Conservation (phyloP, 2,888 invertebrate species). For the Troglohyphantes excavatus region DNA sequence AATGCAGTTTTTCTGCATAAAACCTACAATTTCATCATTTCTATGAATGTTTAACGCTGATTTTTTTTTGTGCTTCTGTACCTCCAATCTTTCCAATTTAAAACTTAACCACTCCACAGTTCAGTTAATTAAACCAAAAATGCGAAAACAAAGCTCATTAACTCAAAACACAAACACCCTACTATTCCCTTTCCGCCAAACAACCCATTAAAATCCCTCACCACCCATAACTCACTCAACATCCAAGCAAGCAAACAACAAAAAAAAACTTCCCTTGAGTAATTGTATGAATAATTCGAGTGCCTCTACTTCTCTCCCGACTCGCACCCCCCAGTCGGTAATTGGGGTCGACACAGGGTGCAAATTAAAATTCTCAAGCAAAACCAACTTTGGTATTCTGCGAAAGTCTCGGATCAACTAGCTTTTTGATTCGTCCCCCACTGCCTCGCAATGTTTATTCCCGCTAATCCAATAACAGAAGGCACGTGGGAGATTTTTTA, state of each 20-base stretch:
- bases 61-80: too few relatives aligned
- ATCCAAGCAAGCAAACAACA: not conserved
- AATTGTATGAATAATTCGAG: not conserved
- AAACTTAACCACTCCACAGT: too few relatives aligned
- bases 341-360: not conserved
- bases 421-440: not conserved
- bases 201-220: not conserved
- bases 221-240: not conserved
- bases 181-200: too few relatives aligned
- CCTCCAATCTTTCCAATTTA: too few relatives aligned
- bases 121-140: too few relatives aligned
- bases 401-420: not conserved
- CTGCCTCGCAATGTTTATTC: conserved; percentile 22
- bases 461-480: conserved; percentile 51
- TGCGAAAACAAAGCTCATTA: too few relatives aligned
- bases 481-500: not conserved
- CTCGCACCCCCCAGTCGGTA: not conserved
- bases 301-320: not conserved
- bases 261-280: not conserved
- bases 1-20: too few relatives aligned
- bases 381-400: conserved; percentile 37
- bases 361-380: conserved; percentile 35
- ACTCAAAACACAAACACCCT: too few relatives aligned
- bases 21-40: too few relatives aligned
- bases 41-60: too few relatives aligned